Evolutionary conservation across 92 coral and sea anemone genomes (phyloP).

Genomic region (Epizoanthus scotinus): DNA sequence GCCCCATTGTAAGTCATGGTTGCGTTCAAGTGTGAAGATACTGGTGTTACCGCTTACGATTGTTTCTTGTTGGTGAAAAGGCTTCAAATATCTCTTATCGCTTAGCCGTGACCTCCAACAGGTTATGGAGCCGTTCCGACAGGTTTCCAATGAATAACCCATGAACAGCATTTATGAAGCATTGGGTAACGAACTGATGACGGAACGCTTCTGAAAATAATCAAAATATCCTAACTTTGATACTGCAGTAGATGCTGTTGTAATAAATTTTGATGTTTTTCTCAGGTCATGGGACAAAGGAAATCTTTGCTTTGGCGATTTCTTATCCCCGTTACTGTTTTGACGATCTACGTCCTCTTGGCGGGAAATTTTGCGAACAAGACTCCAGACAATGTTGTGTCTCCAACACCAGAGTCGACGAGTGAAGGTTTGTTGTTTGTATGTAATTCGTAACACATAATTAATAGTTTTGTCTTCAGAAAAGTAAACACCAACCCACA

Average conservation of each 20-base stretch:
- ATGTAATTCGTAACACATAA: neutral
- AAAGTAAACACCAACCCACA: no score
- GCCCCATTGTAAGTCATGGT: no score
- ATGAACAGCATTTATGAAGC: conserved; percentile 24
- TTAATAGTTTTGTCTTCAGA: neutral
- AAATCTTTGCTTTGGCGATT: conserved; percentile 26
- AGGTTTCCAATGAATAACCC: conserved; percentile 27
- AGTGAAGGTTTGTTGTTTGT: neutral
- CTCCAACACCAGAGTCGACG: conserved; percentile 1
- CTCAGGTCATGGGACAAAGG: conserved; percentile 28
- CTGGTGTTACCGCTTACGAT: no score
- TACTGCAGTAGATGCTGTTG: neutral
- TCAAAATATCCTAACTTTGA: neutral
- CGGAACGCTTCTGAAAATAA: neutral
- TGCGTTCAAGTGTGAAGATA: no score
- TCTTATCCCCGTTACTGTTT: conserved; percentile 20
- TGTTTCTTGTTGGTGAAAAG: no score
- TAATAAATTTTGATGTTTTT: neutral
- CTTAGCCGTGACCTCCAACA: conserved; percentile 19
- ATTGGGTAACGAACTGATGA: conserved; percentile 30
- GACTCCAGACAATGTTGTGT: conserved; percentile 14
- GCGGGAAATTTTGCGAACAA: conserved; percentile 9
- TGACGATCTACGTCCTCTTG: conserved; percentile 40
- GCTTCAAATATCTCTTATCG: no score
- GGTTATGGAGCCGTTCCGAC: neutral